These are phyloP conservation scores for Okapia johnstoni DNA, from an alignment of 2,113 vertebrate genomes.

Conservation along the genomic window DNA sequence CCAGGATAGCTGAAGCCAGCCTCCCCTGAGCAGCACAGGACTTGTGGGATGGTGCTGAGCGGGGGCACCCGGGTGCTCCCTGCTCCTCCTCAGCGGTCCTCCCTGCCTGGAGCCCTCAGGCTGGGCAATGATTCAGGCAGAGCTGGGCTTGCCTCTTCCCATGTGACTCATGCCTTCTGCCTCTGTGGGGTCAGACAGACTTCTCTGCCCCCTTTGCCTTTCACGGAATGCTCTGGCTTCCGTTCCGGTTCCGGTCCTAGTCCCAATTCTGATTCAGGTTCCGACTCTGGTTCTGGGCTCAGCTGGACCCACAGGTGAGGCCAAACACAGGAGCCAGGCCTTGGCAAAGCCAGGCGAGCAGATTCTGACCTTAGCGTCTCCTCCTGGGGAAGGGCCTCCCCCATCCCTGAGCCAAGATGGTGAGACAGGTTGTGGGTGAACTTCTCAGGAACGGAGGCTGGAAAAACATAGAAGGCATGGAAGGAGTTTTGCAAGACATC, in stretches of 20 bases:
- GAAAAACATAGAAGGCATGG: neutral
- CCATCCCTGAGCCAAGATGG: neutral
- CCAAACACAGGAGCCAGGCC: neutral
- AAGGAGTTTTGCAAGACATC: neutral
- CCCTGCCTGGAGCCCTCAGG: neutral
- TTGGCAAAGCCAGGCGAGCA: neutral
- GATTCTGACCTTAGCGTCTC: neutral
- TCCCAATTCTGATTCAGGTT: neutral
- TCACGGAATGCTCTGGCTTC: neutral
- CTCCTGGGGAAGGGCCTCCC: neutral
- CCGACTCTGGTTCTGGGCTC: neutral
- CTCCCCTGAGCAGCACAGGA: neutral
- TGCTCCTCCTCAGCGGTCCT: neutral
- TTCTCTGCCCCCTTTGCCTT: neutral
- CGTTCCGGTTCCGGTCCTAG: neutral
- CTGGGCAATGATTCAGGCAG: slow-evolving; percentile 1
- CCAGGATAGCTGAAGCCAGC: no score
- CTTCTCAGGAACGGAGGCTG: neutral
- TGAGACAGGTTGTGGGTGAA: neutral
- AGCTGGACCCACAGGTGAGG: neutral
- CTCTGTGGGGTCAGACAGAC: neutral
- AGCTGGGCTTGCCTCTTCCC: neutral
- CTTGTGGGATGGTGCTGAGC: neutral
- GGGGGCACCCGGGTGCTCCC: neutral
- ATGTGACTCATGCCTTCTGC: neutral